These are phyloP conservation scores for Archips xylosteana DNA, from an alignment of 2,888 invertebrate genomes.

Conservation along the genomic window DNA sequence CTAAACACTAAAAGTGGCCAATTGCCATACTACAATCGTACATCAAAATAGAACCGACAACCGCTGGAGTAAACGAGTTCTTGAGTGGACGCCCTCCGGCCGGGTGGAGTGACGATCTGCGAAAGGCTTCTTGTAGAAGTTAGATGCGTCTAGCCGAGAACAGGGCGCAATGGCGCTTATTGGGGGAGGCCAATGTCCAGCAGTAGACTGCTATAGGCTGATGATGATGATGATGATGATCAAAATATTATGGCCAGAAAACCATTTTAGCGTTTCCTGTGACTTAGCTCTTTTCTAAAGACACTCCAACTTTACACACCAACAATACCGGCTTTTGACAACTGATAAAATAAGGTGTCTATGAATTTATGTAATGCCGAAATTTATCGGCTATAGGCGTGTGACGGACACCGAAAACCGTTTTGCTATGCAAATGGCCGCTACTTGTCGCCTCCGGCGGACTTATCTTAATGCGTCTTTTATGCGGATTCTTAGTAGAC, in stretches of 20 bases:
- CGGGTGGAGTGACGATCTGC: no score
- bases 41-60: no score
- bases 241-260: not conserved
- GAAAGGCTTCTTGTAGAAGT: no score
- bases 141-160: no score
- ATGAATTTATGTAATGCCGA: slow-evolving; percentile 28
- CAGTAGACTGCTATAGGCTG: no score
- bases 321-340: not conserved
- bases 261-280: not conserved
- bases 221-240: not conserved
- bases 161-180: no score
- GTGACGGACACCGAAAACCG: slow-evolving; percentile 12
- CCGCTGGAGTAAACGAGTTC: no score
- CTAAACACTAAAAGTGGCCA: no score
- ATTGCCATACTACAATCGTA: no score
- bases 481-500: slow-evolving; percentile 25
- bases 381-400: slow-evolving; percentile 15
- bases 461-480: slow-evolving; percentile 20
- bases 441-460: slow-evolving; percentile 15
- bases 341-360: not conserved
- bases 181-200: no score
- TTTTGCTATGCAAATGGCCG: slow-evolving; percentile 22
- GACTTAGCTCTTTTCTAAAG: not conserved
- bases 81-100: no score
- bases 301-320: not conserved